Evolutionary conservation across 30 jellyfish, hydroid and myxozoan species (phyloP).

Genomic region (Aurelia coerulea): DNA sequence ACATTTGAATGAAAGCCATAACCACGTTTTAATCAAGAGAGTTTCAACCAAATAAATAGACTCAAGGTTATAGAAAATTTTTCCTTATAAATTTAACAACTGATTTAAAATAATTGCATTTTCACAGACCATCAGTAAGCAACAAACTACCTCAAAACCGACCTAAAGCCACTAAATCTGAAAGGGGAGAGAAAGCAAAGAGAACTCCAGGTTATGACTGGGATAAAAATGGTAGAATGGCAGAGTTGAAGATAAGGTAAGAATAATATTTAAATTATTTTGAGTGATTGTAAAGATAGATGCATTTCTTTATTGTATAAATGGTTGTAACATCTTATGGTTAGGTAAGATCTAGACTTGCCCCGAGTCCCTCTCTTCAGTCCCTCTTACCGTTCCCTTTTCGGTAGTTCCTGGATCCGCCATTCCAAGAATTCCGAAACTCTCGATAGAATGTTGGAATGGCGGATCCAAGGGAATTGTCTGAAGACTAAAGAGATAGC

Average conservation of each 20-base stretch:
- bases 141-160: neutral
- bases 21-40: too few relatives aligned
- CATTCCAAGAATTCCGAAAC: too few relatives aligned
- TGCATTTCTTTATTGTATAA: too few relatives aligned
- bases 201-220: conserved; percentile 44
- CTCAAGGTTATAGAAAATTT: neutral
- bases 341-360: neutral
- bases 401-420: too few relatives aligned
- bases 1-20: too few relatives aligned
- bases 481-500: neutral
- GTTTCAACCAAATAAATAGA: too few relatives aligned
- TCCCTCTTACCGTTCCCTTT: neutral
- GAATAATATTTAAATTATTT: neutral
- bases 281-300: neutral
- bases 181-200: neutral
- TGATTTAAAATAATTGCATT: neutral
- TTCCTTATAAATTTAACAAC: neutral
- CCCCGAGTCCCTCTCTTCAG: neutral
- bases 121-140: conserved; percentile 2
- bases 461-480: too few relatives aligned
- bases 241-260: conserved; percentile 54
- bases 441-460: too few relatives aligned
- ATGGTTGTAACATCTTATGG: neutral
- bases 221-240: conserved; percentile 47
- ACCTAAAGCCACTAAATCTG: neutral